Conservation (phyloP, 30 jellyfish, hydroid and myxozoan species). For the Haliclystus octoradiatus region DNA sequence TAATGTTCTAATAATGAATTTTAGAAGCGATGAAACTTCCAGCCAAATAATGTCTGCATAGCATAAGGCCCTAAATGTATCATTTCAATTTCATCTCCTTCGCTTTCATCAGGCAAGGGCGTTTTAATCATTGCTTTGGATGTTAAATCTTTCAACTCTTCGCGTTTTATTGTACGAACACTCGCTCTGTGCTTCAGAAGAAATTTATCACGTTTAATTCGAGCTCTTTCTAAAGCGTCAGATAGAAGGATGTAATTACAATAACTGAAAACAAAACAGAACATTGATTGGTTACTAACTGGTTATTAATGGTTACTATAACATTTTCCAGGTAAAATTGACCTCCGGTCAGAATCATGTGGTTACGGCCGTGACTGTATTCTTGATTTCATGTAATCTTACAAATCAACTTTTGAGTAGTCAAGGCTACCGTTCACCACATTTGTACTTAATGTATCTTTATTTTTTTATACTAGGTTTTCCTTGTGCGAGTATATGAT, state of each 20-base stretch:
- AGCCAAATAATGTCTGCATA: conserved; percentile 27
- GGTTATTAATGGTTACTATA: too few species aligned
- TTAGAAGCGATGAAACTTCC: background rate
- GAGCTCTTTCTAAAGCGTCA: conserved; percentile 12
- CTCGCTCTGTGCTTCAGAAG: conserved; percentile 39
- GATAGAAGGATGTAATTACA: conserved; percentile 23
- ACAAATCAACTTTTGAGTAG: too few species aligned
- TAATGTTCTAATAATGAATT: too few species aligned
- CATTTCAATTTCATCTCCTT: conserved; percentile 20
- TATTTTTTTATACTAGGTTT: too few species aligned
- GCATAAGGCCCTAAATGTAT: conserved; percentile 53
- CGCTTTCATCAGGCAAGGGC: background rate
- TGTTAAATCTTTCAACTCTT: conserved; percentile 4
- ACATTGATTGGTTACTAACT: too few species aligned
- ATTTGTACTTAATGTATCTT: too few species aligned
- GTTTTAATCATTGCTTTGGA: background rate
- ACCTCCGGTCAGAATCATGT: too few species aligned
- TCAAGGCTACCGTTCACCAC: too few species aligned
- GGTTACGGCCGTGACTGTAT: too few species aligned
- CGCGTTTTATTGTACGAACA: conserved; percentile 17
- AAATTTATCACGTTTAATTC: conserved; percentile 14
- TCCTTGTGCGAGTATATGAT: too few species aligned
- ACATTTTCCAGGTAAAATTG: too few species aligned
- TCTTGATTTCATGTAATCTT: too few species aligned
- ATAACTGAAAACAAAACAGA: conserved; percentile 18